phyloP scores from a whole-genome alignment of 2,113 vertebrate genomes.

The Alaudala cheleensis region DNA sequence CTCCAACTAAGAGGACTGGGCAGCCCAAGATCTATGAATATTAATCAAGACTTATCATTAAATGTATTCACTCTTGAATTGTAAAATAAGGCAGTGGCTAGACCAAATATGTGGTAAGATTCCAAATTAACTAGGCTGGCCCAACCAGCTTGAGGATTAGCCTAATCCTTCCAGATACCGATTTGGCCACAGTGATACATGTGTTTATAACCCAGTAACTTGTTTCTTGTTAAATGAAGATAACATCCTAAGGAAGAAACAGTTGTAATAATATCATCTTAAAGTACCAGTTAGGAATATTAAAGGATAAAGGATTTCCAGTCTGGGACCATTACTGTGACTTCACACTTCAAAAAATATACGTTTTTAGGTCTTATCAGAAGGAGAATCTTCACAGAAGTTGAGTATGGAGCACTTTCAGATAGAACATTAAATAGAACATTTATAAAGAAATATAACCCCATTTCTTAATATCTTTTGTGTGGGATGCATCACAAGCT shows the following conservation, averaged over 20 bases:
- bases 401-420: neutral
- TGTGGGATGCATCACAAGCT: neutral
- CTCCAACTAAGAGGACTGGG: neutral
- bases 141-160: neutral
- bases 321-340: neutral
- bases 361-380: neutral
- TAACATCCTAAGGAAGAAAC: neutral
- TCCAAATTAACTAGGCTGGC: neutral
- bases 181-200: neutral
- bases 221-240: neutral
- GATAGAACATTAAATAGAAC: neutral
- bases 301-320: neutral
- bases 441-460: neutral
- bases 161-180: neutral
- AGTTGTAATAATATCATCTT: neutral
- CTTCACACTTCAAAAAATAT: neutral
- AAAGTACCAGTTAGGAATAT: neutral
- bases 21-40: neutral
- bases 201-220: neutral
- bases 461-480: neutral
- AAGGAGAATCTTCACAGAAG: neutral
- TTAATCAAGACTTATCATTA: neutral
- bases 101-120: neutral
- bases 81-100: neutral
- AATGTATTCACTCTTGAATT: neutral